These are phyloP conservation scores for Erythrocercus mccallii DNA, from an alignment of 2,113 vertebrate species.

Conservation along the genomic window DNA sequence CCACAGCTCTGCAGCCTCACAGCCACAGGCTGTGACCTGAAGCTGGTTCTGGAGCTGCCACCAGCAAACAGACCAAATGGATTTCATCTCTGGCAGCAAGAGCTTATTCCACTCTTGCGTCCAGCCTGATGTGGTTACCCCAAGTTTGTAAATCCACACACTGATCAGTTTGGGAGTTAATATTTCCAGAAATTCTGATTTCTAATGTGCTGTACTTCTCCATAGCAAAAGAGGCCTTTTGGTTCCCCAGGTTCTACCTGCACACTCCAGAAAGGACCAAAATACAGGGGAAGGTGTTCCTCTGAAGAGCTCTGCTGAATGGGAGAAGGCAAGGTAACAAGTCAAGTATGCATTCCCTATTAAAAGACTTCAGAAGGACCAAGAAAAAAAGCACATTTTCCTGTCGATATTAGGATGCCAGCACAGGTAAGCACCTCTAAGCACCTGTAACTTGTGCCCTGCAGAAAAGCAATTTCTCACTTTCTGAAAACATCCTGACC, in stretches of 20 bases:
- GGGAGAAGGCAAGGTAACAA: not conserved
- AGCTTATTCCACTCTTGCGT: not conserved
- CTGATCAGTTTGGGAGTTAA: not conserved
- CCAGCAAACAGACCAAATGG: not conserved
- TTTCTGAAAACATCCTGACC: not conserved
- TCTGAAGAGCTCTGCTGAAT: not conserved
- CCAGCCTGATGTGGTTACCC: not conserved
- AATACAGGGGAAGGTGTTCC: not conserved
- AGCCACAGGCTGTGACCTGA: not conserved
- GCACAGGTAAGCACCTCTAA: rapidly evolving
- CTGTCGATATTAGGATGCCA: not conserved
- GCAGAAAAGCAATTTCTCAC: not conserved
- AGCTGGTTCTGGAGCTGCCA: not conserved
- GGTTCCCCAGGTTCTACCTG: not conserved
- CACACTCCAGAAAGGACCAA: not conserved
- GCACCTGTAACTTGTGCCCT: not conserved
- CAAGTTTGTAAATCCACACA: not conserved
- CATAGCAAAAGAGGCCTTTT: not conserved
- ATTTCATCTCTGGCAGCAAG: not conserved
- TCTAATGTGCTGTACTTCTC: not conserved
- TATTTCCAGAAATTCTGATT: not conserved
- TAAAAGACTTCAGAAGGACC: not conserved
- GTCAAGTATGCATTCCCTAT: not conserved
- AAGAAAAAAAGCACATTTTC: not conserved
- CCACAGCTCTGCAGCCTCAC: not conserved